These are phyloP conservation scores for Myotis myotis DNA, from an alignment of 2,797 vertebrate species.

Conservation along the genomic window DNA sequence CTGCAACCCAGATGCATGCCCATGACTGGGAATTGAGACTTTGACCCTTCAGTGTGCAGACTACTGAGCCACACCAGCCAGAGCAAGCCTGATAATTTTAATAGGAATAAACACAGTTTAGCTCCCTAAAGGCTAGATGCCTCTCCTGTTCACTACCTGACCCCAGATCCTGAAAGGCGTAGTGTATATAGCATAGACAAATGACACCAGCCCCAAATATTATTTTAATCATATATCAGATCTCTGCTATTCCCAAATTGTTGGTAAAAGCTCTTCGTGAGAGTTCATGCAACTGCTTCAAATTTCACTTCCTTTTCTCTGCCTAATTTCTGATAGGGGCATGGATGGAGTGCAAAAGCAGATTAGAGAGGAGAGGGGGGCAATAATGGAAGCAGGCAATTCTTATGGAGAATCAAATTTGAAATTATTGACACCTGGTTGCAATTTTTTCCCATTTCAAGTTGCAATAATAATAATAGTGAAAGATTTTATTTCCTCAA, in stretches of 20 bases:
- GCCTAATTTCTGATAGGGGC: background rate
- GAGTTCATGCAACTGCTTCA: background rate
- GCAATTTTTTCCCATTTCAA: background rate
- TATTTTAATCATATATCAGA: background rate
- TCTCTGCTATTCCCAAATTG: background rate
- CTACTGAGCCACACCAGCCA: too few species aligned
- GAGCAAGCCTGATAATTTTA: background rate
- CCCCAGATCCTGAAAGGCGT: background rate
- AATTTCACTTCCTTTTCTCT: conserved; percentile 5
- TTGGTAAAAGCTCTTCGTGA: background rate
- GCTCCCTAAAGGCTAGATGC: background rate
- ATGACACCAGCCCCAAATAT: background rate
- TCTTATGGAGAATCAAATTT: background rate
- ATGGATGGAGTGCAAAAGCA: background rate
- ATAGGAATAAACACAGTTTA: background rate
- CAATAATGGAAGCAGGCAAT: background rate
- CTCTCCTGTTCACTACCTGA: background rate
- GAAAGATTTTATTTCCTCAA: background rate
- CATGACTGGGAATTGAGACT: too few species aligned
- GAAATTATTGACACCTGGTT: conserved; percentile 12
- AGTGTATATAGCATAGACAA: background rate
- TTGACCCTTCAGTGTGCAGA: too few species aligned
- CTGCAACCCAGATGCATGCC: too few species aligned
- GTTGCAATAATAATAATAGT: background rate
- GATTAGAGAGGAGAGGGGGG: background rate